phyloP scores from a whole-genome alignment of 2,797 vertebrate genomes.

The Nannoperca obscura region DNA sequence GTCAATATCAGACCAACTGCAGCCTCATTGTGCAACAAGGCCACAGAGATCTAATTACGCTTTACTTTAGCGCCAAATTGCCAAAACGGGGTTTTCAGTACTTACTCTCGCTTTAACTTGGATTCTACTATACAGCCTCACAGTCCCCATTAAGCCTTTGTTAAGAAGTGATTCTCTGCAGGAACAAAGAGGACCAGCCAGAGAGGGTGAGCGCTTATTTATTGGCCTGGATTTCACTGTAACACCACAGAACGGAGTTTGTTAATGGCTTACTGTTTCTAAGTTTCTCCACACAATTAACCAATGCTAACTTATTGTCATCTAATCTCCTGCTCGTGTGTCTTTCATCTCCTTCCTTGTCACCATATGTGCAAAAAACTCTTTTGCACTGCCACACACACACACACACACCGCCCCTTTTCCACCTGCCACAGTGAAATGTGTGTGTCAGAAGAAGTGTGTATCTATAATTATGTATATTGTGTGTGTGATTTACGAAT shows the following conservation, averaged over 20 bases:
- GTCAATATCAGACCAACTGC: constrained; percentile 14
- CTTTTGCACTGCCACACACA: background rate
- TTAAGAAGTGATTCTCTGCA: constrained; percentile 19
- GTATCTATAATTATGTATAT: background rate
- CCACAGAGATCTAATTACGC: constrained; percentile 24
- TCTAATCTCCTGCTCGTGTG: constrained; percentile 47
- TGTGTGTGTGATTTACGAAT: constrained; percentile 5
- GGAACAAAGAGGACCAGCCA: constrained; percentile 33
- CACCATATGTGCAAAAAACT: constrained; percentile 42
- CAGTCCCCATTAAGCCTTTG: constrained; percentile 42
- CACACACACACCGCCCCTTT: constrained; percentile 7
- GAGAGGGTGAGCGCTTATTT: constrained; percentile 27
- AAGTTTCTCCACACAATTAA: constrained; percentile 23
- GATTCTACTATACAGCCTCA: constrained; percentile 26
- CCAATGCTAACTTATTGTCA: constrained; percentile 40
- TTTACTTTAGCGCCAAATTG: constrained; percentile 16
- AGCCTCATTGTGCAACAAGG: background rate
- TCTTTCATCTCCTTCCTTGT: constrained; percentile 34
- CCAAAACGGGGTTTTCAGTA: constrained; percentile 29
- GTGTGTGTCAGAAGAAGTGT: background rate
- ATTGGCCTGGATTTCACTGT: constrained; percentile 20
- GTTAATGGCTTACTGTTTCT: constrained; percentile 29
- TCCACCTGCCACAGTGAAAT: constrained; percentile 50
- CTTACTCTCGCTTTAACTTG: constrained; percentile 40
- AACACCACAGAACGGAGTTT: constrained; percentile 31